Evolutionary conservation across 1,140 invertebrate genomes (phyloP).

Genomic region (Mycetomoellerius zeteki): DNA sequence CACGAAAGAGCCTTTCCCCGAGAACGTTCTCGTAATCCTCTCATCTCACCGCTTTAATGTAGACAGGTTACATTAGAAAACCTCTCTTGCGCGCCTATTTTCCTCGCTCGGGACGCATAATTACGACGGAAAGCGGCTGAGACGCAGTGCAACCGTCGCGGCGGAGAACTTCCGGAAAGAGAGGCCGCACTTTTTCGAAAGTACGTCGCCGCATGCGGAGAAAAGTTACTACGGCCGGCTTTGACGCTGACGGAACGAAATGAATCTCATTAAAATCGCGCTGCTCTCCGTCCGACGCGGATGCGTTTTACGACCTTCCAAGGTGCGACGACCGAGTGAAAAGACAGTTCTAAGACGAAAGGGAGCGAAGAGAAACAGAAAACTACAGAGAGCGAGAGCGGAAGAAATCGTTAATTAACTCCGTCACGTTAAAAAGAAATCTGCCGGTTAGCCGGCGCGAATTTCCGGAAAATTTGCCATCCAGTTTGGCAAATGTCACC

Average conservation of each 20-base stretch:
- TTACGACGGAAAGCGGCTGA: conserved; percentile 16
- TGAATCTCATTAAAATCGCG: conserved; percentile 76
- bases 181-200: conserved; percentile 62
- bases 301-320: conserved; percentile 56
- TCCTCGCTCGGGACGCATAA: conserved; percentile 40
- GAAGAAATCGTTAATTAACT: conserved; percentile 73
- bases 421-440: conserved; percentile 46
- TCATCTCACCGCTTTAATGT: conserved; percentile 48
- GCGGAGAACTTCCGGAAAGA: conserved; percentile 33
- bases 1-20: not conserved
- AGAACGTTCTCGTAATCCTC: conserved; percentile 19
- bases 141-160: not conserved
- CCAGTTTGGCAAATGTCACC: conserved; percentile 48
- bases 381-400: not conserved
- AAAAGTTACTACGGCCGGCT: conserved; percentile 60
- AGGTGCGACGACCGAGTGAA: conserved; percentile 38
- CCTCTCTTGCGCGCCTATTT: conserved; percentile 32
- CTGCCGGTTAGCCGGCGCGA: conserved; percentile 29
- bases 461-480: conserved; percentile 6
- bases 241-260: conserved; percentile 59
- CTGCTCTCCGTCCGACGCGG: conserved; percentile 21
- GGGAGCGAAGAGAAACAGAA: not conserved
- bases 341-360: conserved; percentile 28
- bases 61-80: conserved; percentile 50
- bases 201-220: conserved; percentile 49